phyloP scores from a whole-genome alignment of 2,888 invertebrate genomes.

The Dilophus febrilis region DNA sequence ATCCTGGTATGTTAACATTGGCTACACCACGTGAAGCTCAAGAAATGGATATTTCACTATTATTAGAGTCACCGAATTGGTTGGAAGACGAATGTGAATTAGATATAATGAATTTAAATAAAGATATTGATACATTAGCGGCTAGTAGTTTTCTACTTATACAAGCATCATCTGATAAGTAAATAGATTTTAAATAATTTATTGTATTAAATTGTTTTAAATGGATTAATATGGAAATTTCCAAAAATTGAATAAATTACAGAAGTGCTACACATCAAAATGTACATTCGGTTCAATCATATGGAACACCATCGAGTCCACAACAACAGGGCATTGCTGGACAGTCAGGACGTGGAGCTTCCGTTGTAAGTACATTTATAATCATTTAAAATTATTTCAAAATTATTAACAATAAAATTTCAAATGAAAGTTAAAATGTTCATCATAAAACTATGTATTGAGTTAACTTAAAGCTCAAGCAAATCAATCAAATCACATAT shows the following conservation, averaged over 20 bases:
- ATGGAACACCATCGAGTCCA: slow-evolving; percentile 41
- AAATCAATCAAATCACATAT: no score
- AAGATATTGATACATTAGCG: slow-evolving; percentile 56
- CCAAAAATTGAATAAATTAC: slow-evolving; percentile 6
- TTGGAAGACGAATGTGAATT: slow-evolving; percentile 94
- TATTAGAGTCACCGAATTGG: slow-evolving; percentile 84
- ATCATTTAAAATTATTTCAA: not conserved
- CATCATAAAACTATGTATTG: no score
- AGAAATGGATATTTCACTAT: slow-evolving; percentile 88
- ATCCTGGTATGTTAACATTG: slow-evolving; percentile 68
- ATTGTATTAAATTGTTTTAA: slow-evolving; percentile 5
- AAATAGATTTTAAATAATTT: slow-evolving; percentile 10
- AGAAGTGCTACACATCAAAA: slow-evolving; percentile 29
- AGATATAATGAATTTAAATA: slow-evolving; percentile 71
- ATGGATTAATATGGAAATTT: not conserved
- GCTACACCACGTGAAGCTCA: slow-evolving; percentile 94
- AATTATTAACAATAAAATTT: no score
- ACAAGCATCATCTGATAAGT: slow-evolving; percentile 47
- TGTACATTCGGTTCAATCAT: slow-evolving; percentile 17
- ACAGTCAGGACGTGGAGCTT: slow-evolving; percentile 72
- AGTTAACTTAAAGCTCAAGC: no score
- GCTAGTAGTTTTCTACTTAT: slow-evolving; percentile 82
- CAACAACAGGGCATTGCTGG: slow-evolving; percentile 53
- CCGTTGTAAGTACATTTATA: slow-evolving; percentile 55
- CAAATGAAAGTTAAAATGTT: no score